Evolutionary conservation across 2,888 invertebrate species (phyloP).

Genomic region (Erannis defoliaria): DNA sequence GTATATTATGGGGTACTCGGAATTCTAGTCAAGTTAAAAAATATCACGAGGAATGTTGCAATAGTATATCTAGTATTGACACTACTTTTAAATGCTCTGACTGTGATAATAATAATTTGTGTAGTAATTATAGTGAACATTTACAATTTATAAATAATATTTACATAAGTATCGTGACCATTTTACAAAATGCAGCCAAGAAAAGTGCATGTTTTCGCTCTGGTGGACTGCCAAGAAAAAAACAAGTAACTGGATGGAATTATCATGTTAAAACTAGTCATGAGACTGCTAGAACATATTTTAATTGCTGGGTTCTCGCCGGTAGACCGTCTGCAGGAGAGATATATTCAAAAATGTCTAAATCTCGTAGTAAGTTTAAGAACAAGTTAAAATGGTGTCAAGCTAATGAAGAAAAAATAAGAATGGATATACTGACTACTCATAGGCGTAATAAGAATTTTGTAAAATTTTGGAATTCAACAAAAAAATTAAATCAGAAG

Average conservation of each 20-base stretch:
- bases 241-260: constrained; percentile 1
- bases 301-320: not conserved
- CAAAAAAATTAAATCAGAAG: no score
- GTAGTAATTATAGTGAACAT: not conserved
- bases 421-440: no score
- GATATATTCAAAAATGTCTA: not conserved
- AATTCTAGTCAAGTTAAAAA: not conserved
- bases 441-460: no score
- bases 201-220: not conserved
- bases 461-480: no score
- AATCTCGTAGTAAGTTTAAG: not conserved
- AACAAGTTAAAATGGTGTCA: constrained; percentile 3
- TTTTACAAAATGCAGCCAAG: not conserved
- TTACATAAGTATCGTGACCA: not conserved
- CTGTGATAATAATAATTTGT: constrained; percentile 4
- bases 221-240: not conserved
- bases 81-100: not conserved
- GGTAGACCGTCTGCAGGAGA: not conserved
- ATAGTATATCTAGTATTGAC: not conserved
- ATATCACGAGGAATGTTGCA: not conserved
- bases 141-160: not conserved
- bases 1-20: not conserved
- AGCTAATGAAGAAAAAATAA: not conserved
- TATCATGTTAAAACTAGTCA: not conserved
- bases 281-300: not conserved